A percentile compares a stretch with the other conserved stretches of the same genome.
Conservation (phyloP, 2,113 vertebrate species). For the Muntiacus muntjak region DNA sequence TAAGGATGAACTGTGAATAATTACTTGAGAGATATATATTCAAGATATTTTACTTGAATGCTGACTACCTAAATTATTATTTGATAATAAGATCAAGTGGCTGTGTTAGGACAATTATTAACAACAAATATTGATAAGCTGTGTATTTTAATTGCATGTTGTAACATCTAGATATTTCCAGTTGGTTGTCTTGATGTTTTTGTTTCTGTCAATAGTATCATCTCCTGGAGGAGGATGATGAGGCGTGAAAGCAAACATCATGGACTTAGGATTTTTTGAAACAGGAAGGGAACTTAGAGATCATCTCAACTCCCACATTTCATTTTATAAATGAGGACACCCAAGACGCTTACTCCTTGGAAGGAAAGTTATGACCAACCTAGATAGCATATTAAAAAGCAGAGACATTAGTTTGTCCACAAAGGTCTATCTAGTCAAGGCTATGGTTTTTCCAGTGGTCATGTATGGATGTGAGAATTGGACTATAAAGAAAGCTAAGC, state of each 20-base stretch:
- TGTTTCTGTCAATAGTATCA: neutral
- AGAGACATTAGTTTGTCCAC: too few relatives aligned
- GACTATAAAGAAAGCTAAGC: too few relatives aligned
- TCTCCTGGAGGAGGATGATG: neutral
- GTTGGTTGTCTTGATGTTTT: constrained; percentile 1
- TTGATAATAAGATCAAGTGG: neutral
- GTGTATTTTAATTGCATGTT: neutral
- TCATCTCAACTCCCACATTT: neutral
- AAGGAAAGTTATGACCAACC: too few relatives aligned
- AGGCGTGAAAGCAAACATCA: neutral
- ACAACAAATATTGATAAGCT: neutral
- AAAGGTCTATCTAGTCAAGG: too few relatives aligned
- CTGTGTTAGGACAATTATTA: neutral
- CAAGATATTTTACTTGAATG: neutral
- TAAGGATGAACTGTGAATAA: neutral
- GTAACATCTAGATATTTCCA: neutral
- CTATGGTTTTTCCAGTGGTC: too few relatives aligned
- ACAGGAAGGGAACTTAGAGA: neutral
- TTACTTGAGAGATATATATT: constrained; percentile 10
- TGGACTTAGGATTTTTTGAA: neutral
- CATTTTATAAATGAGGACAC: constrained; percentile 7
- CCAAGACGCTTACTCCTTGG: neutral
- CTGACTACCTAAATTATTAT: constrained; percentile 4
- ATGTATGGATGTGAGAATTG: too few relatives aligned
- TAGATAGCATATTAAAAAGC: too few relatives aligned